A percentile compares a stretch with the other conserved stretches of the same genome.
Evolutionary conservation across 1,140 invertebrate genomes (phyloP).

Genomic region (Hetaerina americana): DNA sequence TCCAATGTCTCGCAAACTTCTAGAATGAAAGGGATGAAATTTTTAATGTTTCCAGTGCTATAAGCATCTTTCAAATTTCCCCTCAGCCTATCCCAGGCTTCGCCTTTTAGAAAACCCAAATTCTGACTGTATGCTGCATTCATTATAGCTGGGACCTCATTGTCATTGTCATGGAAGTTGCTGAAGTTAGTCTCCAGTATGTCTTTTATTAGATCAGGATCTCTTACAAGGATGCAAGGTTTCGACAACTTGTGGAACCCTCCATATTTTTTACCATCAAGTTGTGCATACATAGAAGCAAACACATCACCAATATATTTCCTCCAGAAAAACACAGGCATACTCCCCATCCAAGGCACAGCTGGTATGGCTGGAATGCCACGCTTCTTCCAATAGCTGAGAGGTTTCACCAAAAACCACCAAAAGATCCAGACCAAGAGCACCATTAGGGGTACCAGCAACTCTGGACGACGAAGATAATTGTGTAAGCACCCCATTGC

Average conservation of each 20-base stretch:
- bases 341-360: background rate
- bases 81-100: background rate
- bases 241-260: background rate
- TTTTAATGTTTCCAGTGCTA: background rate
- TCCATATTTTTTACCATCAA: background rate
- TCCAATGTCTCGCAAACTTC: background rate
- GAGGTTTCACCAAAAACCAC: conserved; percentile 8
- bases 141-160: no score
- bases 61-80: background rate
- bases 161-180: background rate
- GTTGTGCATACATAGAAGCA: background rate
- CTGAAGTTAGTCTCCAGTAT: background rate
- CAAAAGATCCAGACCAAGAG: background rate
- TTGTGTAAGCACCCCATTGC: no score
- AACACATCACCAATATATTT: background rate
- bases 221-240: background rate
- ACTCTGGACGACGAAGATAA: no score
- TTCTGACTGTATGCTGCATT: background rate
- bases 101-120: background rate
- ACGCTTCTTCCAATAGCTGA: conserved; percentile 21
- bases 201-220: background rate
- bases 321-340: background rate
- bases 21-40: background rate
- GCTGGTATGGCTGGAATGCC: conserved; percentile 15
- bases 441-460: no score